Evolutionary conservation across 2,113 vertebrate species (phyloP).

Genomic region (Arvicanthis niloticus): DNA sequence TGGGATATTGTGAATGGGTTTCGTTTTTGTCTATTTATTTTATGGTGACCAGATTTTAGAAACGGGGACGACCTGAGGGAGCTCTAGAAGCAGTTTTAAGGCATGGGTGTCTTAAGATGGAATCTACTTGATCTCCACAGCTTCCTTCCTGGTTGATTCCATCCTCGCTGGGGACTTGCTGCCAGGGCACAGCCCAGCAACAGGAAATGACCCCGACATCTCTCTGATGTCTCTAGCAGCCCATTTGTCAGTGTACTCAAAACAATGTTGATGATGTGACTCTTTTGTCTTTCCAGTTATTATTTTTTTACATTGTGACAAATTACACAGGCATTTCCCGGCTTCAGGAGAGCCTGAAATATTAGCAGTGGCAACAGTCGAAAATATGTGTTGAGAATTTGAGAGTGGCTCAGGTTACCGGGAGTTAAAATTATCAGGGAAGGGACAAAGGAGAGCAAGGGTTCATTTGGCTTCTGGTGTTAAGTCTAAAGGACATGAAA

Average conservation of each 20-base stretch:
- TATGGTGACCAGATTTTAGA: background rate
- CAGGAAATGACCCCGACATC: slow-evolving; percentile 43
- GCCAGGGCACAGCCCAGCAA: background rate
- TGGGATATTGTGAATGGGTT: slow-evolving; percentile 35
- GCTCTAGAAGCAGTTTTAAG: background rate
- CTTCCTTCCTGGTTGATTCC: slow-evolving; percentile 39
- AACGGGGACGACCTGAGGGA: background rate
- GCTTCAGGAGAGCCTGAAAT: slow-evolving; percentile 57
- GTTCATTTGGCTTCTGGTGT: background rate
- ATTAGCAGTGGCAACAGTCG: slow-evolving; percentile 16
- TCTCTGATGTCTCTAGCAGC: background rate
- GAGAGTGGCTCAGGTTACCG: slow-evolving; percentile 23
- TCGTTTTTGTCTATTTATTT: slow-evolving; percentile 5
- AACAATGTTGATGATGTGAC: slow-evolving; percentile 47
- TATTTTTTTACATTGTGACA: slow-evolving; percentile 67
- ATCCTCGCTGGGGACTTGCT: background rate
- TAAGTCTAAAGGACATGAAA: slow-evolving; percentile 48
- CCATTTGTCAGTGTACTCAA: slow-evolving; percentile 33
- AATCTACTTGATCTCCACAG: background rate
- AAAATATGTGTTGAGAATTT: slow-evolving; percentile 21
- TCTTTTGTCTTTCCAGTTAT: slow-evolving; percentile 52
- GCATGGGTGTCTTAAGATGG: slow-evolving; percentile 11
- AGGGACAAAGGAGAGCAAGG: slow-evolving; percentile 11
- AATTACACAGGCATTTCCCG: slow-evolving; percentile 60
- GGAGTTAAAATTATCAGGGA: slow-evolving; percentile 25